Conservation (phyloP, 2,113 vertebrate species). For the Ancistrus triradiatus region DNA sequence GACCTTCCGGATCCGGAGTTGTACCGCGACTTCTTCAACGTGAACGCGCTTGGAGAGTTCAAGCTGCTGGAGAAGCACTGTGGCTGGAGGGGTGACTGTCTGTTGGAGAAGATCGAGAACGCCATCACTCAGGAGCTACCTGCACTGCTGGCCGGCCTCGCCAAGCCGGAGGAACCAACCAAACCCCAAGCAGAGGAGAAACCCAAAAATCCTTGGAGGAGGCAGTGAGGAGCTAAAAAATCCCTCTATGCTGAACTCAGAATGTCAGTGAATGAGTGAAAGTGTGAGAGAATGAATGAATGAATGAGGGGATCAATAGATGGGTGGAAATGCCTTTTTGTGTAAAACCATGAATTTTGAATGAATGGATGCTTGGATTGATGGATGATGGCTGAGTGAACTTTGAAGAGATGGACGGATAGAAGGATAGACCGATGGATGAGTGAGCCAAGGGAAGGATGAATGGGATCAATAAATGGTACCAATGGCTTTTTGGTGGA, state of each 20-base stretch:
- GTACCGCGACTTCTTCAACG: slow-evolving; percentile 96
- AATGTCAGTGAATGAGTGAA: slow-evolving; percentile 6
- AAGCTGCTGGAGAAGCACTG: slow-evolving; percentile 89
- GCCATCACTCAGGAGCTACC: slow-evolving; percentile 92
- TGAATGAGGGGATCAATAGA: background rate
- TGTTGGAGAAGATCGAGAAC: slow-evolving; percentile 92
- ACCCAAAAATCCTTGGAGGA: slow-evolving; percentile 83
- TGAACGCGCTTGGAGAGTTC: slow-evolving; percentile 86
- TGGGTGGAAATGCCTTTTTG: too few species aligned
- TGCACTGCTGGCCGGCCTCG: slow-evolving; percentile 75
- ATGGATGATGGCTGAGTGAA: too few species aligned
- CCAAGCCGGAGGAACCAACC: slow-evolving; percentile 63
- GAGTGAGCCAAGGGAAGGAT: too few species aligned
- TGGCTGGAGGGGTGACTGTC: slow-evolving; percentile 92
- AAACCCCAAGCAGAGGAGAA: slow-evolving; percentile 55
- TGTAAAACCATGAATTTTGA: too few species aligned
- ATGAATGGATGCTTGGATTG: too few species aligned
- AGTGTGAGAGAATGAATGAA: slow-evolving; percentile 13
- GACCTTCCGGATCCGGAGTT: slow-evolving; percentile 92
- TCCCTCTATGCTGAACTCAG: slow-evolving; percentile 11
- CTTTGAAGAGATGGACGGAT: too few species aligned
- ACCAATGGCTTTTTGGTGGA: too few species aligned
- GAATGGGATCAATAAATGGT: too few species aligned
- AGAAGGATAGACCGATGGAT: too few species aligned
- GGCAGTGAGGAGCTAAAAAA: slow-evolving; percentile 54